phyloP scores from a whole-genome alignment of 1,140 invertebrate species.

The Papilio machaon region DNA sequence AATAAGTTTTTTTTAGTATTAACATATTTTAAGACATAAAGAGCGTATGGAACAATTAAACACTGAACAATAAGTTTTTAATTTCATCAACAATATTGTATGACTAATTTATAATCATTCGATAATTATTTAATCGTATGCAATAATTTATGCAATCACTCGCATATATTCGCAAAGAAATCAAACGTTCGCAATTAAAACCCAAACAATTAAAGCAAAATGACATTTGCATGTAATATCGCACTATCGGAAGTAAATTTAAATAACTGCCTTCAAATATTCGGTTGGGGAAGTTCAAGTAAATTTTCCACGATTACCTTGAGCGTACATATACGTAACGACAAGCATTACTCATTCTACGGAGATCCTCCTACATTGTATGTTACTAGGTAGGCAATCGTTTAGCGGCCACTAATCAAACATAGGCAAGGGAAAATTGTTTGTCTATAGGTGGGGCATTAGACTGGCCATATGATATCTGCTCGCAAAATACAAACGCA shows the following conservation, averaged over 20 bases:
- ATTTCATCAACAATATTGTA: not conserved
- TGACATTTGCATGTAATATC: too few species aligned
- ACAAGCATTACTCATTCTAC: conserved; percentile 71
- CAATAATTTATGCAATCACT: conserved; percentile 4
- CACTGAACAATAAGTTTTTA: not conserved
- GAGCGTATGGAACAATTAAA: not conserved
- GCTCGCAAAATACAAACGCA: conserved; percentile 26
- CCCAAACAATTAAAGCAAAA: not conserved
- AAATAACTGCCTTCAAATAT: conserved; percentile 25
- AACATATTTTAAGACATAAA: not conserved
- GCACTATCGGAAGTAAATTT: conserved; percentile 12
- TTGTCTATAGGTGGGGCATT: conserved; percentile 35
- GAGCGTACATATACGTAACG: conserved; percentile 52
- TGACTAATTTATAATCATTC: too few species aligned
- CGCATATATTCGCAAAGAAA: not conserved
- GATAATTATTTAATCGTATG: not conserved
- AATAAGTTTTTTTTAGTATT: not conserved
- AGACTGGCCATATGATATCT: conserved; percentile 8
- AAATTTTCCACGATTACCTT: conserved; percentile 65
- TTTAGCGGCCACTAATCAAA: conserved; percentile 59
- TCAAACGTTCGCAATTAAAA: not conserved
- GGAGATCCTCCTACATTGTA: conserved; percentile 55
- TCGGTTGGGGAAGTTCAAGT: conserved; percentile 33
- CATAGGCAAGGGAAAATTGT: conserved; percentile 37
- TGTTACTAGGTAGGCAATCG: conserved; percentile 43